phyloP scores from a whole-genome alignment of 2,113 vertebrate genomes.

The Balaeniceps rex region DNA sequence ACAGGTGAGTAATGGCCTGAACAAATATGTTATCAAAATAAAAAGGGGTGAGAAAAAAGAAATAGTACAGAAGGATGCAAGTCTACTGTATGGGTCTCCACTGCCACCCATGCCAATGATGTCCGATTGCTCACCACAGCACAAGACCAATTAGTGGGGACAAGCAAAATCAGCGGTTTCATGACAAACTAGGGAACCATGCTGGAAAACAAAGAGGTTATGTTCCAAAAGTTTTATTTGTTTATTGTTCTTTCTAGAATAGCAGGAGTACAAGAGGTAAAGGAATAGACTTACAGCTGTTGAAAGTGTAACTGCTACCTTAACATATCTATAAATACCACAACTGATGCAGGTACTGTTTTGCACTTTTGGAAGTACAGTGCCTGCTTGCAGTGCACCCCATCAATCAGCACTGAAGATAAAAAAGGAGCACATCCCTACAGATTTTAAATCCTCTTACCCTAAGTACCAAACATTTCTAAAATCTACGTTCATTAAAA shows the following conservation, averaged over 20 bases:
- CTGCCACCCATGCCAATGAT: background rate
- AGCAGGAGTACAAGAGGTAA: background rate
- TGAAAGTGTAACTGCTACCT: background rate
- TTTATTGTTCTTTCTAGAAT: background rate
- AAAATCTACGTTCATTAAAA: background rate
- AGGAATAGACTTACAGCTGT: background rate
- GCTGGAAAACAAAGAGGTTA: background rate
- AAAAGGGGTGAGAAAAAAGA: background rate
- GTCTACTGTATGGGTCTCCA: background rate
- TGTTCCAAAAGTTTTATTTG: background rate
- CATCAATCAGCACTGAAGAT: background rate
- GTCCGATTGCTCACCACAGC: background rate
- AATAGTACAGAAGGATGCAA: background rate
- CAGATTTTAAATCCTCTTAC: background rate
- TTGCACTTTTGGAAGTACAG: background rate
- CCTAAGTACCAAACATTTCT: background rate
- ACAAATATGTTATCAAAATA: background rate
- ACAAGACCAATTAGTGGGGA: background rate
- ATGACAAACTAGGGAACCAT: background rate
- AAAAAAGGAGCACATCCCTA: background rate
- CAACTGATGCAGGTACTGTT: background rate
- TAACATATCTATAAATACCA: background rate
- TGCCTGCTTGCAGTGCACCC: background rate
- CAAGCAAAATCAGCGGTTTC: background rate
- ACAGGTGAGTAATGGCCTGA: background rate